Conservation (phyloP, 2,113 vertebrate species). For the Macquaria australasica region DNA sequence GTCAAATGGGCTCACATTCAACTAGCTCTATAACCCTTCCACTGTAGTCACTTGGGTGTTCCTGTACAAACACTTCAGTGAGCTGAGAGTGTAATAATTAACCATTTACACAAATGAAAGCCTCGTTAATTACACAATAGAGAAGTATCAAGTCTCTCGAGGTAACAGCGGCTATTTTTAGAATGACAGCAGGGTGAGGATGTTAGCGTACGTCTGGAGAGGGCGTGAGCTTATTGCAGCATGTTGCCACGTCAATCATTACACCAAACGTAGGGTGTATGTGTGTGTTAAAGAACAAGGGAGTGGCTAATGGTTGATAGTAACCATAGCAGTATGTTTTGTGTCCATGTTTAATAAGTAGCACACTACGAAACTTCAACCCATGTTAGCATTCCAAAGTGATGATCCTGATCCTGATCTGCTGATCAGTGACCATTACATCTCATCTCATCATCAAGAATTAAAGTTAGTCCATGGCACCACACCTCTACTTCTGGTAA, state of each 20-base stretch:
- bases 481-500: not conserved
- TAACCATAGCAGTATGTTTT: constrained; percentile 22
- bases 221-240: constrained; percentile 11
- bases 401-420: not conserved
- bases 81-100: constrained; percentile 59
- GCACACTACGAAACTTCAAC: not conserved
- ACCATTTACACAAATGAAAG: constrained; percentile 39
- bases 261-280: constrained; percentile 10
- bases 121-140: constrained; percentile 9
- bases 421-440: not conserved
- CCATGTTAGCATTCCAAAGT: not conserved
- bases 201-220: not conserved
- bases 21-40: not conserved
- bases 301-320: constrained; percentile 30
- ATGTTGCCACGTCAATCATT: constrained; percentile 4
- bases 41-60: not conserved
- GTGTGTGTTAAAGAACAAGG: constrained; percentile 25
- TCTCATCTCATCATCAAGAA: not conserved
- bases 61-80: constrained; percentile 29
- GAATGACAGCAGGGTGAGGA: constrained; percentile 15
- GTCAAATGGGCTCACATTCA: constrained; percentile 1
- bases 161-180: constrained; percentile 16
- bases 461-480: not conserved
- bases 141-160: not conserved
- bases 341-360: not conserved